A percentile compares a stretch with the other conserved stretches of the same genome.
phyloP scores from a whole-genome alignment of 2,113 vertebrate species.

The Notarius quadriscutis region DNA sequence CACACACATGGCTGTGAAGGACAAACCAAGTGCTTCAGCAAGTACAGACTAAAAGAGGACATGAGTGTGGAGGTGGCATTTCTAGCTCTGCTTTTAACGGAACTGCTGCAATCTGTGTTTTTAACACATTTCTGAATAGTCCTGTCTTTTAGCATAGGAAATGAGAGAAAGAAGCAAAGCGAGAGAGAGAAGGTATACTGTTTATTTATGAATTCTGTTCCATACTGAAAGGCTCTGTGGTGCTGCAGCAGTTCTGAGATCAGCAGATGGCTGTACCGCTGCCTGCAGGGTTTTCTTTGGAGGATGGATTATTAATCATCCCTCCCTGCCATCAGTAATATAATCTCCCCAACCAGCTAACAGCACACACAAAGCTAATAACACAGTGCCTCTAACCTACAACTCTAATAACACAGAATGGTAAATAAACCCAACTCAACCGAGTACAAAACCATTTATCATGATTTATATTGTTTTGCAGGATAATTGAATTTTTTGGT shows the following conservation, averaged over 20 bases:
- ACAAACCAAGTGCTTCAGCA: slow-evolving; percentile 5
- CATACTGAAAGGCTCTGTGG: slow-evolving; percentile 33
- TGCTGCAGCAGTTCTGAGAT: slow-evolving; percentile 41
- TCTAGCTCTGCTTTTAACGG: not conserved
- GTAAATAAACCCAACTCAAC: slow-evolving; percentile 21
- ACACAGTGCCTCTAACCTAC: slow-evolving; percentile 11
- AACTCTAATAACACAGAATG: slow-evolving; percentile 15
- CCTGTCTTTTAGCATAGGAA: not conserved
- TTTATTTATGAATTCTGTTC: slow-evolving; percentile 42
- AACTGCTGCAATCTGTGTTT: slow-evolving; percentile 7
- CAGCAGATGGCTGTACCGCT: slow-evolving; percentile 41
- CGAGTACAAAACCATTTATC: slow-evolving; percentile 7
- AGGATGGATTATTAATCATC: slow-evolving; percentile 45
- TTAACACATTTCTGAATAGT: slow-evolving; percentile 14
- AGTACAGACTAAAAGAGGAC: slow-evolving; percentile 20
- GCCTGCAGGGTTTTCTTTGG: slow-evolving; percentile 30
- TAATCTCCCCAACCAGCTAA: slow-evolving; percentile 37
- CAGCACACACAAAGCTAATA: slow-evolving; percentile 34
- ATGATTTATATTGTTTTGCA: slow-evolving; percentile 23
- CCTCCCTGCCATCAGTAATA: slow-evolving; percentile 35
- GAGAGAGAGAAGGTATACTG: not conserved
- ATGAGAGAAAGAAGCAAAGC: not conserved
- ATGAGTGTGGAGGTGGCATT: slow-evolving; percentile 23
- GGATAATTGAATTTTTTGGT: slow-evolving; percentile 24
- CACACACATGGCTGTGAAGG: slow-evolving; percentile 14